phyloP scores from a whole-genome alignment of 1,140 invertebrate species.

The Samia ricini region DNA sequence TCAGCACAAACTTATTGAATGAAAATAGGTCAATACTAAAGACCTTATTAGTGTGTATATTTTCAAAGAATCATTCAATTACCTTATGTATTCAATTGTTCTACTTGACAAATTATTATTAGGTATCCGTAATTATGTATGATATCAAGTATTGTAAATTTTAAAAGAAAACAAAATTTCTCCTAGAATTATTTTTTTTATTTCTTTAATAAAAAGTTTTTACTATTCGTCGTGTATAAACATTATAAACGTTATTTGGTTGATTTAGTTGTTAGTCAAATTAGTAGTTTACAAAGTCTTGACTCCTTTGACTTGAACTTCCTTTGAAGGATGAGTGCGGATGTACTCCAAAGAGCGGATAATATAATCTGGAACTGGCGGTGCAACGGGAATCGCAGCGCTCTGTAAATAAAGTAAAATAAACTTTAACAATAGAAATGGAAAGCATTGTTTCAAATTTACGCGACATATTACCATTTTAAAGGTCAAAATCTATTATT shows the following conservation, averaged over 20 bases:
- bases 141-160: no score
- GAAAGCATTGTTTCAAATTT: no score
- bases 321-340: constrained; percentile 26
- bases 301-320: not conserved
- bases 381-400: constrained; percentile 79
- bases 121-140: no score
- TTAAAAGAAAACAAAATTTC: not conserved
- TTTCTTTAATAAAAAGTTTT: not conserved
- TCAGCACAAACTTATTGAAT: no score
- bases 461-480: no score
- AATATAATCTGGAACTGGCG: constrained; percentile 66
- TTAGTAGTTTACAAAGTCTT: not conserved
- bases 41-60: no score
- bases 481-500: no score
- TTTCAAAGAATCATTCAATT: no score
- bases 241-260: not conserved
- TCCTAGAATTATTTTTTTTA: not conserved
- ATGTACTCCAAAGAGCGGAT: constrained; percentile 58
- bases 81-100: no score
- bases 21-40: no score
- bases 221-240: not conserved
- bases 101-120: no score
- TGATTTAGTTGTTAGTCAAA: not conserved
- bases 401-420: constrained; percentile 28
- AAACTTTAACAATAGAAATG: not conserved